These are phyloP conservation scores for Leptodactylus fuscus DNA, from an alignment of 2,113 vertebrate genomes.

Conservation along the genomic window DNA sequence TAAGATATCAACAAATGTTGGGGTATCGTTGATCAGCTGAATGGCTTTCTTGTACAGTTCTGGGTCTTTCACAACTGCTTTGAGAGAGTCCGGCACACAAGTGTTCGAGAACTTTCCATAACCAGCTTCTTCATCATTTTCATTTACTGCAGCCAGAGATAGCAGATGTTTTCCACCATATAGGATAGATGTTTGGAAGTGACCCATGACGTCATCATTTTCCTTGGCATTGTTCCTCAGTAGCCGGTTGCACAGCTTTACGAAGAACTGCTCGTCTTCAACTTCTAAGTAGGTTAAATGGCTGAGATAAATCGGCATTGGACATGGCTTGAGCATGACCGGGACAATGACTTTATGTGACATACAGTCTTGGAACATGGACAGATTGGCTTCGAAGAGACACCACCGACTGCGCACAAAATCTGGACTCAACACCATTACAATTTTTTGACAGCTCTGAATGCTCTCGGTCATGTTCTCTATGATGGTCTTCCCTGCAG, in stretches of 20 bases:
- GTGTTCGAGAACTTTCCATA: slow-evolving; percentile 65
- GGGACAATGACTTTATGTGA: slow-evolving; percentile 69
- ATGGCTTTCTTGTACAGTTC: slow-evolving; percentile 65
- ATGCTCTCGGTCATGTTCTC: slow-evolving; percentile 73
- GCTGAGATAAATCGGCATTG: slow-evolving; percentile 68
- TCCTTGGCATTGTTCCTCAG: slow-evolving; percentile 63
- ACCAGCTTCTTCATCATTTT: slow-evolving; percentile 58
- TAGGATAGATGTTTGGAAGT: slow-evolving; percentile 63
- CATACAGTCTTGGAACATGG: slow-evolving; percentile 69
- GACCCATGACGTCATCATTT: slow-evolving; percentile 62
- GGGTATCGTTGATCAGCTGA: slow-evolving; percentile 63
- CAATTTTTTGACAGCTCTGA: slow-evolving; percentile 72
- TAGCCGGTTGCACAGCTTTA: slow-evolving; percentile 65
- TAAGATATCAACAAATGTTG: background rate
- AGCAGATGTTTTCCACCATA: slow-evolving; percentile 70
- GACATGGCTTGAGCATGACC: slow-evolving; percentile 66
- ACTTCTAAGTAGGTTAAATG: slow-evolving; percentile 73
- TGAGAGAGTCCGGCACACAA: slow-evolving; percentile 67
- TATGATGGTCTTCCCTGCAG: slow-evolving; percentile 66
- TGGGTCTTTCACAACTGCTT: slow-evolving; percentile 64
- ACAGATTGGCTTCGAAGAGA: slow-evolving; percentile 72
- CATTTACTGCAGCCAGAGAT: slow-evolving; percentile 64
- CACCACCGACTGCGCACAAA: slow-evolving; percentile 73
- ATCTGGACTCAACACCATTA: slow-evolving; percentile 71
- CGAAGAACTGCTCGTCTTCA: slow-evolving; percentile 61